Base-by-base conservation (phyloP, 2,797 vertebrate species). In the Sebastes kiyomatsui region DNA sequence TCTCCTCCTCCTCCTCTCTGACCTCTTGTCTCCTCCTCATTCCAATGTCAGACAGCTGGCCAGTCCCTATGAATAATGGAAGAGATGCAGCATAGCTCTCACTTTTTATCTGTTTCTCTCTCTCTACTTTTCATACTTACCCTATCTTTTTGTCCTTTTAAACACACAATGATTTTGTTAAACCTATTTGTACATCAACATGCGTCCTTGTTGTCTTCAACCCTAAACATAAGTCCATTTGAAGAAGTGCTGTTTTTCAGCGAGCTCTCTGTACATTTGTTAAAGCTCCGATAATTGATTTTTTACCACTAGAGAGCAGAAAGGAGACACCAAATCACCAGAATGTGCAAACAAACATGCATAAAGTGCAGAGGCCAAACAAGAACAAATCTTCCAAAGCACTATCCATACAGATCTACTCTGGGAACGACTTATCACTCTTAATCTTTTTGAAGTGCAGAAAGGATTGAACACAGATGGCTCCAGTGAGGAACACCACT, bases 1-100 rank as follows among this genome's bases (percentile, higher is more conserved):
- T 54, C 61, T 85, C 49, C 35, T 46, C 42, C 42, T 23, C 22
- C 54, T 59, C 54, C 65, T 84, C 72, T 33, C 71, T 90, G 86
- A 90, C 90, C 83, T 87, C 82, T 87, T 80, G 72, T 81, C 60
- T 80, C 76, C 84, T 62, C 75, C 74, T 88, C 67, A 75, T 82
- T 90, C 71, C 61, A 69, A n/a, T 87, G 85, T 90, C 90, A 92
- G 83, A 56, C 81, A 84, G 80, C 65, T 85, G 66, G 75, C 78
- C 78, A 72, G 20, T 69, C 38, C 4, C 1, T 38, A 91, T 93
- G 85, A 91, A 93, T 93, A 91, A 91, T 91, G 73, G 80, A 94
- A 73, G 56, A 88, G 76, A 85, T 72, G 73, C 79, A 83, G 68
- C 59, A 67, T 54, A 78, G 72, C 56, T 70, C 18, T 60, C 32